A percentile compares a stretch with the other conserved stretches of the same genome.
phyloP scores from a whole-genome alignment of 2,113 vertebrate species.

The Eurypyga helias region DNA sequence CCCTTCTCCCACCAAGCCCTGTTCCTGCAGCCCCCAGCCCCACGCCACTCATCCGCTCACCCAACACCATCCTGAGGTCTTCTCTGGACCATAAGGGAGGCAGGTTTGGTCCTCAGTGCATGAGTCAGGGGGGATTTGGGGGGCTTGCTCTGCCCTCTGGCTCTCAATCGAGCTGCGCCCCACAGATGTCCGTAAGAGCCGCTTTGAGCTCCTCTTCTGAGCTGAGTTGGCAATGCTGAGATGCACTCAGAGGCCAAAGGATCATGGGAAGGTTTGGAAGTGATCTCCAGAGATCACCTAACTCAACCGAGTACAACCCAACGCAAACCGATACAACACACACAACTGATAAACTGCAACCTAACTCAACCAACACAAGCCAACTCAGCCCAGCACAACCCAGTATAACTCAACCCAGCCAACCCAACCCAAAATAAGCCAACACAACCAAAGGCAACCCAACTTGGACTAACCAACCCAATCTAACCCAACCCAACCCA shows the following conservation, averaged over 20 bases:
- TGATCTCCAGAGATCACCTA: neutral
- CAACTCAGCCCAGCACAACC: fast-evolving
- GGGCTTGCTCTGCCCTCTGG: neutral
- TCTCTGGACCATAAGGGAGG: neutral
- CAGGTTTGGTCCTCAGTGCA: neutral
- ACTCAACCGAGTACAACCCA: neutral
- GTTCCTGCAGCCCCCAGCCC: fast-evolving
- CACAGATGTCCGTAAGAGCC: neutral
- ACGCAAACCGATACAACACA: neutral
- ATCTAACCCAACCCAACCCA: neutral
- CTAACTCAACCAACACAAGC: neutral
- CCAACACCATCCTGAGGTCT: fast-evolving
- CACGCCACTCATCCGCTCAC: neutral
- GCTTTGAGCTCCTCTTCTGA: neutral
- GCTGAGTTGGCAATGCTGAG: neutral
- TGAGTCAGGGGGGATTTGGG: fast-evolving
- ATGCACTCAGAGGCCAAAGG: neutral
- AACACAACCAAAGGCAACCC: neutral
- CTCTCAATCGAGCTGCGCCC: fast-evolving
- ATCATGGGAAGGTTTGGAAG: neutral
- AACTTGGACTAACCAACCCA: neutral
- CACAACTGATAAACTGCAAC: fast-evolving
- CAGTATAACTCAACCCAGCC: neutral
- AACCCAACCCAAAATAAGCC: neutral
- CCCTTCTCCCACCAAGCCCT: neutral